Percentiles rank a stretch among this genome's conserved stretches.
These are phyloP conservation scores for Bombus superbus DNA, from an alignment of 1,140 invertebrate genomes.

Conservation along the genomic window DNA sequence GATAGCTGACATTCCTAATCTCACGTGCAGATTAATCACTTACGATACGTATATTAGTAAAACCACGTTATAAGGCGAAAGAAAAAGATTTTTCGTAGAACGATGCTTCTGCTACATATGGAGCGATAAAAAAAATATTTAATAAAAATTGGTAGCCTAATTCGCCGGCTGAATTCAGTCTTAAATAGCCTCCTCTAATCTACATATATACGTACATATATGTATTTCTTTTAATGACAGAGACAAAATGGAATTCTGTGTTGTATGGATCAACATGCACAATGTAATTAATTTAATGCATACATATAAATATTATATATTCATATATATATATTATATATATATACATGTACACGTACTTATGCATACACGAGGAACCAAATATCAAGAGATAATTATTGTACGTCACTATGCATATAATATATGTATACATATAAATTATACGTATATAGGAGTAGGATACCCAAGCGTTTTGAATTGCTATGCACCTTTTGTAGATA, in stretches of 20 bases:
- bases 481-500: slow-evolving; percentile 39
- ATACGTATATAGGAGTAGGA: slow-evolving; percentile 37
- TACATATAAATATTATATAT: slow-evolving; percentile 32
- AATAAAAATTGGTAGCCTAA: not conserved
- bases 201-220: not conserved
- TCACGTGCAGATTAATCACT: not conserved
- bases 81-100: not conserved
- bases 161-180: not conserved
- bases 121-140: not conserved
- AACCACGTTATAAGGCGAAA: not conserved
- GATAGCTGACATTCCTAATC: slow-evolving; percentile 11
- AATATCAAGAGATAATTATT: slow-evolving; percentile 50
- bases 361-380: slow-evolving; percentile 57
- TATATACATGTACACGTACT: slow-evolving; percentile 24
- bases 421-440: slow-evolving; percentile 8
- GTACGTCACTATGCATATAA: slow-evolving; percentile 39
- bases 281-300: slow-evolving; percentile 40
- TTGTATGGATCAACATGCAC: slow-evolving; percentile 35
- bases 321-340: slow-evolving; percentile 22
- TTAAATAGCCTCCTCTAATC: not conserved
- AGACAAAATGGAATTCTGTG: not conserved
- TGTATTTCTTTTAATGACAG: slow-evolving; percentile 4
- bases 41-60: not conserved
- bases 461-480: slow-evolving; percentile 25
- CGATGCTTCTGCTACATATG: not conserved